Percentiles rank a stretch among this genome's conserved stretches.
phyloP scores from a whole-genome alignment of 2,797 vertebrate species.

The Taeniopygia guttata region DNA sequence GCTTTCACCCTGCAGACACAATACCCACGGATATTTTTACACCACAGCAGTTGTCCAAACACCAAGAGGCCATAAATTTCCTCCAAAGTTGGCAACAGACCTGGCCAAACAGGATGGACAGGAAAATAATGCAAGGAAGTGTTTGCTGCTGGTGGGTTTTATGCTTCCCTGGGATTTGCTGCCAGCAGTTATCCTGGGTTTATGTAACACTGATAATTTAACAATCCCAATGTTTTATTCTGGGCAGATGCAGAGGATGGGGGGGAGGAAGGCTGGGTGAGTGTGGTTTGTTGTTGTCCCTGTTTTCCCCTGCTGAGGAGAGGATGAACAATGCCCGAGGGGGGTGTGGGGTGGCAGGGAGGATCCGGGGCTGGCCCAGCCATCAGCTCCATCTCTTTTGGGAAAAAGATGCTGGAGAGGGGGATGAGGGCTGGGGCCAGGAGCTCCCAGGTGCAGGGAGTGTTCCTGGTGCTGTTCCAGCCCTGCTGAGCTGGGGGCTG shows the following conservation, averaged over 20 bases:
- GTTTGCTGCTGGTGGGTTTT: not conserved
- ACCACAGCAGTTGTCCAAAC: not conserved
- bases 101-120: slow-evolving; percentile 58
- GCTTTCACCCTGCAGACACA: not conserved
- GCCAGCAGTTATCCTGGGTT: not conserved
- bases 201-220: not conserved
- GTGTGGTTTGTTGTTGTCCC: not conserved
- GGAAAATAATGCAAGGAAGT: slow-evolving; percentile 66
- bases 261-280: not conserved
- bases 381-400: fast-evolving
- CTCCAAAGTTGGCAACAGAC: slow-evolving; percentile 29
- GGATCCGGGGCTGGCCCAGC: not conserved
- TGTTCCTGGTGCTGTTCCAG: not conserved
- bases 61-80: not conserved
- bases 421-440: not conserved
- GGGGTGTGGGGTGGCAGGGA: not conserved
- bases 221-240: not conserved
- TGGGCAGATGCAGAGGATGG: not conserved
- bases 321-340: fast-evolving
- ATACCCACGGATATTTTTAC: not conserved
- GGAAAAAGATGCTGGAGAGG: not conserved
- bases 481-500: not conserved
- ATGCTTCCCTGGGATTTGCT: not conserved
- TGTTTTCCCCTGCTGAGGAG: not conserved
- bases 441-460: not conserved